phyloP scores from a whole-genome alignment of 1,140 invertebrate species.

The Luehdorfia chinensis region DNA sequence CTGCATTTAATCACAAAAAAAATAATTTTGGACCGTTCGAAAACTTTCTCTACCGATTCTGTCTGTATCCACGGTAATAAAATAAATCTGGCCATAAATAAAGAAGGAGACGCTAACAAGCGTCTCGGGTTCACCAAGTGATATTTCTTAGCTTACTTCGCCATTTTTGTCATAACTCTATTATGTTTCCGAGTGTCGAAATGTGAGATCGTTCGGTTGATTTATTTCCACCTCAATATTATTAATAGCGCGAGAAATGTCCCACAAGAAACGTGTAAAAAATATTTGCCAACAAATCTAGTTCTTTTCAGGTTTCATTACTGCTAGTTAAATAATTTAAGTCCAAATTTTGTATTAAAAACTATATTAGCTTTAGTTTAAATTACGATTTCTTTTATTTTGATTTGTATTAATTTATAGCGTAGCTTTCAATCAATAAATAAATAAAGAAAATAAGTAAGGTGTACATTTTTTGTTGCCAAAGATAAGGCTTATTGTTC shows the following conservation, averaged over 20 bases:
- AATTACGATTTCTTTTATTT: too few species aligned
- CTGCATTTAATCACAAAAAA: too few species aligned
- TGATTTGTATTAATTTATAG: too few species aligned
- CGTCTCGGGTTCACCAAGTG: constrained; percentile 68
- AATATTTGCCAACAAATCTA: too few species aligned
- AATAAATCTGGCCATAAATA: constrained; percentile 76
- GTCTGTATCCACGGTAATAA: constrained; percentile 54
- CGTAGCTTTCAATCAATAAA: too few species aligned
- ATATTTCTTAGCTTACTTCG: constrained; percentile 61
- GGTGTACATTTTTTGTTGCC: background rate
- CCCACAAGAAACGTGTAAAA: too few species aligned
- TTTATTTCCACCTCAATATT: constrained; percentile 40
- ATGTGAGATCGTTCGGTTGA: constrained; percentile 56
- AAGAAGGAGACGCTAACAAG: constrained; percentile 70
- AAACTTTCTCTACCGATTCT: constrained; percentile 47
- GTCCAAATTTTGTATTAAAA: constrained; percentile 5
- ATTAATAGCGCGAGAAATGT: background rate
- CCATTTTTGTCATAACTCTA: constrained; percentile 75
- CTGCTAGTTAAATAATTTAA: background rate
- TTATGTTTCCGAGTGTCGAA: constrained; percentile 62
- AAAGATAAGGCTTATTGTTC: constrained; percentile 5
- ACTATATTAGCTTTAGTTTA: background rate
- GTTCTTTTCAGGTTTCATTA: background rate
- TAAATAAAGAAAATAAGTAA: too few species aligned
- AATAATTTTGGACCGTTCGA: constrained; percentile 41